Conservation (phyloP, 2,888 invertebrate genomes). For the Hybos culiciformis region DNA sequence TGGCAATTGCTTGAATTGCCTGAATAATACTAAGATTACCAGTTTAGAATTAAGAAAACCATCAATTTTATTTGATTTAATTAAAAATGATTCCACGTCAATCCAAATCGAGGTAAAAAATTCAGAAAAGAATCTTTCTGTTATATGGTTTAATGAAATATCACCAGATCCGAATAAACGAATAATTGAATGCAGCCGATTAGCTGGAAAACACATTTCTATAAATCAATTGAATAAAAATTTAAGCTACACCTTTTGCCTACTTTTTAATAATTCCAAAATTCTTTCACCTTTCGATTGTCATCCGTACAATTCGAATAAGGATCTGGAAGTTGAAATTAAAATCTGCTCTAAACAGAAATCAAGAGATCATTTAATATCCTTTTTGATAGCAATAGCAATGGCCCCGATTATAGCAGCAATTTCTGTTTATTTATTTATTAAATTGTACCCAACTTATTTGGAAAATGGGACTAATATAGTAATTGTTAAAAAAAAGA, state of each 20-base stretch:
- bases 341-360: neutral
- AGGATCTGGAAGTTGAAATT: neutral
- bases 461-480: neutral
- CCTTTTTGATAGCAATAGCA: too few relatives aligned
- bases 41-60: neutral
- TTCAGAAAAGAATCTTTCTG: too few relatives aligned
- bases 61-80: too few relatives aligned
- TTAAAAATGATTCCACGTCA: too few relatives aligned
- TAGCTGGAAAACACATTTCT: too few relatives aligned
- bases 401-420: neutral
- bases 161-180: too few relatives aligned
- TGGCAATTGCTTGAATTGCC: neutral
- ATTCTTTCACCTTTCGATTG: neutral
- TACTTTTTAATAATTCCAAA: neutral
- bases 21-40: too few relatives aligned
- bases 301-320: neutral
- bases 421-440: neutral
- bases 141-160: too few relatives aligned
- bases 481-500: neutral
- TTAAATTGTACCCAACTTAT: neutral
- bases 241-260: neutral
- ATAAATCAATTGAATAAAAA: too few relatives aligned
- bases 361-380: neutral
- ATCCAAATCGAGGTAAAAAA: too few relatives aligned
- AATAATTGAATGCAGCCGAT: too few relatives aligned